Conservation (phyloP, 1,140 invertebrate genomes). For the Euborellia annulipes region DNA sequence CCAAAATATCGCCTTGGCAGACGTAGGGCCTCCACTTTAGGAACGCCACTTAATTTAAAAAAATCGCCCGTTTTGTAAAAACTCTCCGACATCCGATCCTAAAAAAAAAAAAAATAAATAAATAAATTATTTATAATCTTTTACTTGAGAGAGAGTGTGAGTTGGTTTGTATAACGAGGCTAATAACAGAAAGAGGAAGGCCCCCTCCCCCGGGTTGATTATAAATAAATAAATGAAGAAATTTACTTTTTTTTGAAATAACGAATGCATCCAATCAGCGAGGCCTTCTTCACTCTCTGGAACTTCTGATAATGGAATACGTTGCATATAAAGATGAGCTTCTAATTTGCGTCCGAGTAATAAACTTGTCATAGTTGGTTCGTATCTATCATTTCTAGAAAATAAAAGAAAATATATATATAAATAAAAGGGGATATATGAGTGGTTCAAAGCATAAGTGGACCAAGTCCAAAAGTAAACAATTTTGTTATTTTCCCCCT, state of each 20-base stretch:
- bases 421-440: neutral
- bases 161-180: neutral
- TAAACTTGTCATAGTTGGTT: constrained; percentile 66
- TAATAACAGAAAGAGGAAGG: constrained; percentile 13
- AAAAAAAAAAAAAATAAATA: constrained; percentile 18
- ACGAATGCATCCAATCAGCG: constrained; percentile 62
- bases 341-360: constrained; percentile 58
- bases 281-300: constrained; percentile 63
- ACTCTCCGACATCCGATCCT: constrained; percentile 67
- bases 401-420: constrained; percentile 5
- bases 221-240: constrained; percentile 3
- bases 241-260: constrained; percentile 60
- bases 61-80: constrained; percentile 70
- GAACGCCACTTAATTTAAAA: constrained; percentile 53
- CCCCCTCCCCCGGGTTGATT: neutral
- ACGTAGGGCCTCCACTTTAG: constrained; percentile 37
- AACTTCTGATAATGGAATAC: constrained; percentile 64
- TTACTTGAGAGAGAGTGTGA: neutral
- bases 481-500: neutral
- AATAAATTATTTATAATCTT: neutral
- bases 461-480: neutral
- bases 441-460: neutral
- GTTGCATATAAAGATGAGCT: constrained; percentile 62
- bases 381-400: constrained; percentile 21
- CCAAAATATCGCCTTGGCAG: constrained; percentile 42